Evolutionary conservation across 2,113 vertebrate species (phyloP), one percentile per base, ranked within the genome.

Genomic region (Lucifuga dentata): DNA sequence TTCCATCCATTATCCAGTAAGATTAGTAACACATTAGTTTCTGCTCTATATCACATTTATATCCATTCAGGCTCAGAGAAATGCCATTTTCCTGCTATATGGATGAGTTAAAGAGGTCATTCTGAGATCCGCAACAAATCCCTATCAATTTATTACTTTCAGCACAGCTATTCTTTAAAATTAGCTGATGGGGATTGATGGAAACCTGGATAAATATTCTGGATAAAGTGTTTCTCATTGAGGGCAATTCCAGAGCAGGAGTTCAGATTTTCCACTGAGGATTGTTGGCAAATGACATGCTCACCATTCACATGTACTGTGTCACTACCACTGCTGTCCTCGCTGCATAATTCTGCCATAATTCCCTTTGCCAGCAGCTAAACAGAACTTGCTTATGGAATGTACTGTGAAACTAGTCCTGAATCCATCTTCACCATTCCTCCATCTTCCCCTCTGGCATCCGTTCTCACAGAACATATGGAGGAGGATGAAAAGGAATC

Each of bases 401-500:
- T 33, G 67, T 13, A 36, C 35, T 17, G 40, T 24, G 53, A 24
- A 45, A 41, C 59, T 24, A 24, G 19, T 9, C 20, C 52, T 19
- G 11, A 38, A 3, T 51, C 19, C 45, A 6, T 11, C 41, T 9
- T 16, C 49, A 2, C n/a, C 15, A 11, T 20, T 51, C 36, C 10
- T 29, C 49, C 50, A n/a, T 35, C 5, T 21, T 39, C 49, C 57
- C 36, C 20, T 8, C 8, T 41, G 10, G 15, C 43, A 68, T 66
- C 45, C 1, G 6, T 13, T 53, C 35, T 68, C 50, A 50, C 12
- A 32, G 48, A 69, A 39, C 48, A 51, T 41, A 63, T 63, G 40
- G 51, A 74, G 73, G 72, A 65, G 73, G 73, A 76, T 72, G 53
- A 73, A 71, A 63, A 58, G 62, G 56, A 46, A 13, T 39, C 11